phyloP scores from a whole-genome alignment of 2,888 invertebrate species.

The Pseudococcus viburni region DNA sequence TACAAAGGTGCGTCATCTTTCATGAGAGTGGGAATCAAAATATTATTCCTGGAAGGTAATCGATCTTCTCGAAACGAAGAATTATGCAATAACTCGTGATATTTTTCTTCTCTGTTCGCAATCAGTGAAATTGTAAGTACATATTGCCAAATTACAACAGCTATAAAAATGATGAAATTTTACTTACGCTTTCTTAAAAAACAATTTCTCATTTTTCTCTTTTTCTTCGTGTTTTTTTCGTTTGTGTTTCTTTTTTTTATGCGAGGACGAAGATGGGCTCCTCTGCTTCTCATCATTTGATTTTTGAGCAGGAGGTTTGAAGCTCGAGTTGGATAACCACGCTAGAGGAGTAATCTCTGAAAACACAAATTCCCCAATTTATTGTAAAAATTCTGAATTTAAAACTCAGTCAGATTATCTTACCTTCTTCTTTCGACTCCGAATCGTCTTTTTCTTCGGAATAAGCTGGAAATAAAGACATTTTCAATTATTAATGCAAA shows the following conservation, averaged over 20 bases:
- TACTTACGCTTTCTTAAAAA: slow-evolving; percentile 60
- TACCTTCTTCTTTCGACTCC: too few species aligned
- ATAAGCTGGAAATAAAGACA: too few species aligned
- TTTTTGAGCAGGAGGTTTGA: slow-evolving; percentile 48
- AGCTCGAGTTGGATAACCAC: slow-evolving; percentile 67
- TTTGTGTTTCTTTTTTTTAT: slow-evolving; percentile 18
- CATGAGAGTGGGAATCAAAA: slow-evolving; percentile 56
- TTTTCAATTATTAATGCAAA: too few species aligned
- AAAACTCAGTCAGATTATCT: too few species aligned
- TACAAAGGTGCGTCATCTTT: slow-evolving; percentile 55
- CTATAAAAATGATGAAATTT: slow-evolving; percentile 1
- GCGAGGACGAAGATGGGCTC: not conserved
- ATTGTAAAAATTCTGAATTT: too few species aligned
- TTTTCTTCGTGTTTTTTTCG: slow-evolving; percentile 8
- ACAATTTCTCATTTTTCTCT: slow-evolving; percentile 63
- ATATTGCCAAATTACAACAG: too few species aligned
- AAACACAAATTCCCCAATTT: not conserved
- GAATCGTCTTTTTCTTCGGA: too few species aligned
- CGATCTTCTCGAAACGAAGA: slow-evolving; percentile 53
- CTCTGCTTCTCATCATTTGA: slow-evolving; percentile 4
- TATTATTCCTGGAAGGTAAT: slow-evolving; percentile 52
- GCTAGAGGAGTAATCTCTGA: not conserved
- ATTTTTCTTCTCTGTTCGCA: not conserved
- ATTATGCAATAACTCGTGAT: not conserved
- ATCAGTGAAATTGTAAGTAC: not conserved